These are phyloP conservation scores for Tragopan temminckii DNA, from an alignment of 2,797 vertebrate genomes.

Conservation along the genomic window DNA sequence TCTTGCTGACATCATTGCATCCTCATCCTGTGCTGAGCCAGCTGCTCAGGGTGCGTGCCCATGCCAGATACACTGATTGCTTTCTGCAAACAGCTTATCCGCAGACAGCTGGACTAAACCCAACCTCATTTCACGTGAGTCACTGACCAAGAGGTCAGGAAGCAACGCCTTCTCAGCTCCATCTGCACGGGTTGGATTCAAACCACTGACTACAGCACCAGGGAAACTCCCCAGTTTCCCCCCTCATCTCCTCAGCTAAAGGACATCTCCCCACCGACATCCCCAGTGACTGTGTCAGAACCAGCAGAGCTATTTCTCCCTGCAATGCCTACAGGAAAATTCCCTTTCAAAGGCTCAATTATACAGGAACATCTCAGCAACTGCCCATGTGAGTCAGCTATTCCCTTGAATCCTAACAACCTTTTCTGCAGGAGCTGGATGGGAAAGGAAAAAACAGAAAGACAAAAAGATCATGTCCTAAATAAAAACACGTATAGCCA, in stretches of 20 bases:
- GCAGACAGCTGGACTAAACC: conserved; percentile 63
- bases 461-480: background rate
- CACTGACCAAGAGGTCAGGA: conserved; percentile 31
- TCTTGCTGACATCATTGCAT: background rate
- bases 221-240: background rate
- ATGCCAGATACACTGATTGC: background rate
- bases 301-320: background rate
- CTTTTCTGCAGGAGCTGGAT: background rate
- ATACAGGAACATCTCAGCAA: conserved; percentile 10
- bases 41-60: background rate
- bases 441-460: background rate
- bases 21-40: background rate
- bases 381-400: conserved; percentile 21
- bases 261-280: background rate
- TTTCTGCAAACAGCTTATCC: background rate
- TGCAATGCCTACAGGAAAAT: conserved; percentile 39
- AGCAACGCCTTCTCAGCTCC: background rate
- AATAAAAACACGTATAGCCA: conserved; percentile 10
- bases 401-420: background rate
- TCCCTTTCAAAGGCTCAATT: background rate
- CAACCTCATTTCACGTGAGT: conserved; percentile 56
- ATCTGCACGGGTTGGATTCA: background rate
- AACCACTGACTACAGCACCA: background rate
- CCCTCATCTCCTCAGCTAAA: background rate
- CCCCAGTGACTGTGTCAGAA: background rate